These are phyloP conservation scores for Phrynocephalus versicolor DNA, from an alignment of 2,113 vertebrate genomes.

Conservation along the genomic window DNA sequence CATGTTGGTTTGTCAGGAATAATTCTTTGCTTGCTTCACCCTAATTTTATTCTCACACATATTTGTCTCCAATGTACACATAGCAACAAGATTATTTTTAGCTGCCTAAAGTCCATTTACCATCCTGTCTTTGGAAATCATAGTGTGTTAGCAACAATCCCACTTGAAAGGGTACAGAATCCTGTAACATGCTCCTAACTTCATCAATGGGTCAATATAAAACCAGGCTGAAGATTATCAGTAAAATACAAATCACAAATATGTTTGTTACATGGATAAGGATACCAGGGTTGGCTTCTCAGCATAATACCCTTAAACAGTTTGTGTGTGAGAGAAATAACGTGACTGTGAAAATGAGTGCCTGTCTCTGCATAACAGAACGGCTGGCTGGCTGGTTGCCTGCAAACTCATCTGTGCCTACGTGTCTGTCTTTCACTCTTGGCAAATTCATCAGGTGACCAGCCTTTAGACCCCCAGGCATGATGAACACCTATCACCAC, in stretches of 20 bases:
- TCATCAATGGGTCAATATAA: neutral
- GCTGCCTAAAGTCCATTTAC: neutral
- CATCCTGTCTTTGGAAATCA: constrained; percentile 25
- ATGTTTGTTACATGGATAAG: neutral
- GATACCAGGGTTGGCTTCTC: neutral
- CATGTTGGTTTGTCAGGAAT: neutral
- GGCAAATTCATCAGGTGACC: no score
- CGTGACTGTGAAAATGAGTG: no score
- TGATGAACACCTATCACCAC: no score
- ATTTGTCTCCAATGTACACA: constrained; percentile 36
- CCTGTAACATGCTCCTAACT: neutral
- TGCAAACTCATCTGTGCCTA: no score
- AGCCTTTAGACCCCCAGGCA: no score
- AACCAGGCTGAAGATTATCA: constrained; percentile 10
- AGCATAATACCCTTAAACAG: no score
- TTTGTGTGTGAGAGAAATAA: no score
- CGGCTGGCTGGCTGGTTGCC: no score
- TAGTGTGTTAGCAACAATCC: constrained; percentile 22
- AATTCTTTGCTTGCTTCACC: constrained; percentile 7
- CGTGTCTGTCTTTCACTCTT: no score
- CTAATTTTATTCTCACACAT: constrained; percentile 4
- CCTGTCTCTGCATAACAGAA: no score
- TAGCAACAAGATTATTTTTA: constrained; percentile 39
- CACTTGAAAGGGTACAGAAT: neutral
- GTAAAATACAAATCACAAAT: neutral